Evolutionary conservation across 2,797 vertebrate species (phyloP).

Genomic region (Ispidina lecontei): DNA sequence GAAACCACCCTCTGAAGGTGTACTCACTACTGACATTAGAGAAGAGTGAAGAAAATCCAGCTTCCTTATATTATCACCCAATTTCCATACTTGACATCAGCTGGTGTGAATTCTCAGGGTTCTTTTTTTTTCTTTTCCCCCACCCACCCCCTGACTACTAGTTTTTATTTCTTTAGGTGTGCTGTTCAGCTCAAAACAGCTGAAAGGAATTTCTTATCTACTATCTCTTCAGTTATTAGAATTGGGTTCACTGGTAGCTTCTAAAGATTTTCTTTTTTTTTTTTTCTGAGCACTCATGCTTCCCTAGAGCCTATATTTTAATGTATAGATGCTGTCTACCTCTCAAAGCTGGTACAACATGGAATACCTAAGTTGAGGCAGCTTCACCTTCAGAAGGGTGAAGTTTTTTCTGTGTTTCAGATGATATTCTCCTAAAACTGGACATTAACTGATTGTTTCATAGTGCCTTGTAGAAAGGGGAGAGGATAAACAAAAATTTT

Average conservation of each 20-base stretch:
- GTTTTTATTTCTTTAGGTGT: neutral
- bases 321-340: neutral
- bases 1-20: neutral
- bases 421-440: neutral
- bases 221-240: neutral
- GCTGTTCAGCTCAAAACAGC: neutral
- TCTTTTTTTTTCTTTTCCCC: neutral
- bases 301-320: neutral
- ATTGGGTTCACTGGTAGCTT: neutral
- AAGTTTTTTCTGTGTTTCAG: neutral
- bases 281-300: neutral
- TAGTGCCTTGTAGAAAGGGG: neutral
- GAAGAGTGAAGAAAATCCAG: neutral
- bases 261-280: neutral
- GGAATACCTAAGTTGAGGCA: neutral
- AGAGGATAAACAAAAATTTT: neutral
- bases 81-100: neutral
- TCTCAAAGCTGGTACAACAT: neutral
- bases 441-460: neutral
- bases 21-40: accelerated
- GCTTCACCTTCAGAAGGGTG: neutral
- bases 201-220: neutral
- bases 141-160: accelerated
- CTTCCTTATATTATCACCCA: neutral
- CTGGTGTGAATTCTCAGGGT: neutral